Conservation (phyloP, 2,797 vertebrate genomes). For the Mormyrops attenuatus region DNA sequence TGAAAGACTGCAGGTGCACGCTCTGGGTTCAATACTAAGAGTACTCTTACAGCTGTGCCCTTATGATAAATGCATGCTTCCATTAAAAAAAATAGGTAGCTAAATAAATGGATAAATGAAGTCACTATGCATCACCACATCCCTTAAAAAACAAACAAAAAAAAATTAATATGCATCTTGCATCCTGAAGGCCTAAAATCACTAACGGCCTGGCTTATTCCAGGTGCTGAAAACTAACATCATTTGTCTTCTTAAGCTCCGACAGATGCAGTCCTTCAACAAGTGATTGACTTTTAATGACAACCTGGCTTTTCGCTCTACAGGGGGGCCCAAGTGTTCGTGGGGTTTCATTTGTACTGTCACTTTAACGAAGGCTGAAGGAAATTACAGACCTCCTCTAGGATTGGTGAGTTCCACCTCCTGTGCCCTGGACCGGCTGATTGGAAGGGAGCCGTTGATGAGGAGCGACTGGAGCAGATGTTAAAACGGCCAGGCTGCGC, state of each 20-base stretch:
- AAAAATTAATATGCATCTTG: not conserved
- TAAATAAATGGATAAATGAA: not conserved
- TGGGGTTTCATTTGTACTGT: slow-evolving; percentile 10
- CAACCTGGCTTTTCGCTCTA: slow-evolving; percentile 8
- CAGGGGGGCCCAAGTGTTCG: slow-evolving; percentile 8
- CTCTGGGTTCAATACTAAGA: not conserved
- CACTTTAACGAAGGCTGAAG: not conserved
- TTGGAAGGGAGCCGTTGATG: slow-evolving; percentile 23
- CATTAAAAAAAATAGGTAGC: not conserved
- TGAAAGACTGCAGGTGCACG: not conserved
- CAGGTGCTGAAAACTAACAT: slow-evolving; percentile 14
- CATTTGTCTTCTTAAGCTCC: not conserved
- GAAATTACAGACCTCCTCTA: slow-evolving; percentile 16
- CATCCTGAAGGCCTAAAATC: slow-evolving; percentile 15
- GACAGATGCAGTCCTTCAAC: slow-evolving; percentile 25
- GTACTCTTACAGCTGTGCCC: not conserved
- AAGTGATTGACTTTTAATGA: slow-evolving; percentile 38
- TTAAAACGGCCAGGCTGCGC: slow-evolving; percentile 14
- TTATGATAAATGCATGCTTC: not conserved
- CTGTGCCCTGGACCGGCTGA: slow-evolving; percentile 15
- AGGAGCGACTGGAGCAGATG: slow-evolving; percentile 49
- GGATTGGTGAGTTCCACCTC: slow-evolving; percentile 6
- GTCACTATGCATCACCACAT: not conserved
- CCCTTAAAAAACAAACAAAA: not conserved
- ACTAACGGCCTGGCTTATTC: not conserved